These are phyloP conservation scores for Sebastes cheni DNA, from an alignment of 2,797 vertebrate genomes.

Conservation along the genomic window DNA sequence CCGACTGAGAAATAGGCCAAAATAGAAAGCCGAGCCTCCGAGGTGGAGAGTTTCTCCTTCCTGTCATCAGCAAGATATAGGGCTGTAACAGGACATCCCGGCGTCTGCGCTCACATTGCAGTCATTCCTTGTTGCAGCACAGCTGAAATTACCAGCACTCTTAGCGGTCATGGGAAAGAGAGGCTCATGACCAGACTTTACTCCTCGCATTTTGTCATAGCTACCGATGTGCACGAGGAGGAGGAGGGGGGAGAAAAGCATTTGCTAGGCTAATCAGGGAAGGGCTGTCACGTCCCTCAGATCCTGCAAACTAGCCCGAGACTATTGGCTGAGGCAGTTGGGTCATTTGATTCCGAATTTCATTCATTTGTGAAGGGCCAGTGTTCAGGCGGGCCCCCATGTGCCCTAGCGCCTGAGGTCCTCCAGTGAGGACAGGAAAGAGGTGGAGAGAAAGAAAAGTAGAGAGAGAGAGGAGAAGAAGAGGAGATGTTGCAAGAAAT, in stretches of 20 bases:
- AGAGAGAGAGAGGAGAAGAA: background rate
- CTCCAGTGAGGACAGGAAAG: background rate
- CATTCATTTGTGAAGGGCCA: conserved; percentile 52
- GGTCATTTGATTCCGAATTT: conserved; percentile 58
- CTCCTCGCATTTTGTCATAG: conserved; percentile 64
- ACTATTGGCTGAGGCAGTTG: conserved; percentile 38
- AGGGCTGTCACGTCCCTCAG: conserved; percentile 42
- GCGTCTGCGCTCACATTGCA: conserved; percentile 68
- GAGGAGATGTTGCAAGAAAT: background rate
- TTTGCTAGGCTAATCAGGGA: conserved; percentile 52
- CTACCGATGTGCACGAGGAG: conserved; percentile 30
- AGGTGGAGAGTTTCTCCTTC: conserved; percentile 40
- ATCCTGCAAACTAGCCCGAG: conserved; percentile 45
- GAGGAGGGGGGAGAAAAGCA: conserved; percentile 8
- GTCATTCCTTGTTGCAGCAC: conserved; percentile 69
- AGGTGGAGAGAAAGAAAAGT: background rate
- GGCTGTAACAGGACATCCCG: conserved; percentile 64
- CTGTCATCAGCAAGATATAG: conserved; percentile 64
- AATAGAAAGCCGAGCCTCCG: conserved; percentile 25
- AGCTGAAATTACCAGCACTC: conserved; percentile 71
- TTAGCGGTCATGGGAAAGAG: conserved; percentile 69
- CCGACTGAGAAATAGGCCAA: conserved; percentile 22
- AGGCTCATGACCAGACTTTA: conserved; percentile 71
- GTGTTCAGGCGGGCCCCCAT: conserved; percentile 28
- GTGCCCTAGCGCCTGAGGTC: conserved; percentile 23